These are phyloP conservation scores for Elegia similella DNA, from an alignment of 2,888 invertebrate species.

Conservation along the genomic window DNA sequence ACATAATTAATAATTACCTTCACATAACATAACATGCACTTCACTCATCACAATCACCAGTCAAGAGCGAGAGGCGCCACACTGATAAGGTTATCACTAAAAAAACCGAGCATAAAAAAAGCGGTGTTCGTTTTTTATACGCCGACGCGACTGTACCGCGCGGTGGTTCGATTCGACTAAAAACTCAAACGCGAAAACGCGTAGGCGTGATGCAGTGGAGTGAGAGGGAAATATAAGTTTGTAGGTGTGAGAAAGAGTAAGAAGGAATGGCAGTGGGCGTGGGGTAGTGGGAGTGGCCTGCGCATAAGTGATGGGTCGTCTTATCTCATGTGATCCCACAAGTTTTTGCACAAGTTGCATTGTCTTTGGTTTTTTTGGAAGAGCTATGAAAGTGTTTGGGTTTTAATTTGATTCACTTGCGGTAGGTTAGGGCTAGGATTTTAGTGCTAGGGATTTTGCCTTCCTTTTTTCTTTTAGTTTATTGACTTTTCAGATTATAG, in stretches of 20 bases:
- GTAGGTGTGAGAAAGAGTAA: constrained; percentile 40
- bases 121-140: constrained; percentile 41
- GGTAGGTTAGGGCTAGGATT: constrained; percentile 55
- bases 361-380: constrained; percentile 62
- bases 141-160: constrained; percentile 51
- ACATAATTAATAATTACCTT: constrained; percentile 24
- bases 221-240: constrained; percentile 44
- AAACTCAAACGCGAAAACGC: constrained; percentile 64
- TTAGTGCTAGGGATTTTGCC: constrained; percentile 18
- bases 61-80: constrained; percentile 35
- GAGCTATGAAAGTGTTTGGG: constrained; percentile 59
- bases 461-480: constrained; percentile 5
- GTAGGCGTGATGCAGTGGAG: constrained; percentile 65
- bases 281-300: constrained; percentile 54
- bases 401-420: constrained; percentile 48
- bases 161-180: constrained; percentile 67
- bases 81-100: constrained; percentile 36
- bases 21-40: constrained; percentile 33
- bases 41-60: constrained; percentile 46
- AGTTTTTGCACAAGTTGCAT: constrained; percentile 68
- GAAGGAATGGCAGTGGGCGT: constrained; percentile 56
- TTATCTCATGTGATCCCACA: constrained; percentile 57
- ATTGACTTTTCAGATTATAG: not conserved
- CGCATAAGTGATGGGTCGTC: constrained; percentile 59
- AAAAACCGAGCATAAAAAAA: constrained; percentile 30